Conservation (phyloP, 2,888 invertebrate genomes). For the Cephonodes hylas region DNA sequence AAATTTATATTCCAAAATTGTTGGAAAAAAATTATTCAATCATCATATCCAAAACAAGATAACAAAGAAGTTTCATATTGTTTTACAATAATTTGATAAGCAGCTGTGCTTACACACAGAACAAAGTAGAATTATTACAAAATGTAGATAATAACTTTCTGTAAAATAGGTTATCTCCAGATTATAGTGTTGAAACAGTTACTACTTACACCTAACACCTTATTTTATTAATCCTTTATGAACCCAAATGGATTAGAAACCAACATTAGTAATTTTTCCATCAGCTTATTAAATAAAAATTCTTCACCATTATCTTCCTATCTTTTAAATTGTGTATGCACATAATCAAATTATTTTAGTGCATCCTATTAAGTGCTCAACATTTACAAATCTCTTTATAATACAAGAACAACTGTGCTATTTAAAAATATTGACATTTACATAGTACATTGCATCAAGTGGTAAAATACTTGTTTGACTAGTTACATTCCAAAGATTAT, state of each 20-base stretch:
- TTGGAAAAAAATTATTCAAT: background rate
- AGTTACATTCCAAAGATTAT: too few relatives aligned
- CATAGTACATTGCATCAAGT: too few relatives aligned
- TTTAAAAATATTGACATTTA: too few relatives aligned
- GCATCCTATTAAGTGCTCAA: too few relatives aligned
- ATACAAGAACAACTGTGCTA: background rate
- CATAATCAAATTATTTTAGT: background rate
- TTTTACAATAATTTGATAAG: background rate
- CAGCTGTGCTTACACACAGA: background rate
- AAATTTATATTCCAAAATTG: background rate
- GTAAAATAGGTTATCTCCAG: conserved; percentile 1
- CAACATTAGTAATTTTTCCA: background rate
- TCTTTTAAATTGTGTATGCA: too few relatives aligned
- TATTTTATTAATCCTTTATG: too few relatives aligned
- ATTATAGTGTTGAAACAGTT: background rate
- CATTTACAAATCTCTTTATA: too few relatives aligned
- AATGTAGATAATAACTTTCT: background rate
- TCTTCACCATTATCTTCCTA: too few relatives aligned
- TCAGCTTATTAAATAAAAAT: too few relatives aligned
- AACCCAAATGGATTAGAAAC: too few relatives aligned
- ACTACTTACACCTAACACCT: background rate
- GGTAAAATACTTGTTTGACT: too few relatives aligned
- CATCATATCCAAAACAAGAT: background rate
- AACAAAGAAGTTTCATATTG: background rate
- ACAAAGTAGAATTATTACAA: background rate